Evolutionary conservation across 1,140 invertebrate genomes (phyloP).

Genomic region (Leptopilina clavipes): DNA sequence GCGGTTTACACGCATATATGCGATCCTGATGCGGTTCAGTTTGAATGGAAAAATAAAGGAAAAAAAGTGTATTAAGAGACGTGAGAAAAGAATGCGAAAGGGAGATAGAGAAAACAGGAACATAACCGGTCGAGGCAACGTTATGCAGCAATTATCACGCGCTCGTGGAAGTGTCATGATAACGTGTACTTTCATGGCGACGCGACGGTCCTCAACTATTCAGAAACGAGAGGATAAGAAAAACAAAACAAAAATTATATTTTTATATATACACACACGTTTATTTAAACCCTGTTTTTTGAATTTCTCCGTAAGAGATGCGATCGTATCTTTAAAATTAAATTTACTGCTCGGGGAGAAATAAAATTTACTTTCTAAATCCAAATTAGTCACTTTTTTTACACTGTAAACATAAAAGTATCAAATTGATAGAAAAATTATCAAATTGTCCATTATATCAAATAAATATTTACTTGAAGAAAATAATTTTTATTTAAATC

Average conservation of each 20-base stretch:
- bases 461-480: no score
- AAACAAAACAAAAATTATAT: background rate
- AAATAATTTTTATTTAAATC: no score
- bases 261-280: no score
- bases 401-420: no score
- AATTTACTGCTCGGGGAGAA: no score
- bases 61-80: conserved; percentile 28
- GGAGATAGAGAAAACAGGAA: conserved; percentile 22
- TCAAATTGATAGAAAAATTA: no score
- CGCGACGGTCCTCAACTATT: conserved; percentile 4
- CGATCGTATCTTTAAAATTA: no score
- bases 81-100: conserved; percentile 31
- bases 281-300: no score
- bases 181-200: conserved; percentile 22
- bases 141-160: conserved; percentile 29
- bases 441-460: no score
- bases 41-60: background rate
- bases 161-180: conserved; percentile 27
- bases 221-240: background rate
- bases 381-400: no score
- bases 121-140: conserved; percentile 8
- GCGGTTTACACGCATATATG: conserved; percentile 13
- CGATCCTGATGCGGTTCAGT: conserved; percentile 12
- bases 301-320: no score
- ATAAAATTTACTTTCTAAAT: no score